A percentile compares a stretch with the other conserved stretches of the same genome.
Conservation (phyloP, 2,113 vertebrate species). For the Cyprinodon tularosa region DNA sequence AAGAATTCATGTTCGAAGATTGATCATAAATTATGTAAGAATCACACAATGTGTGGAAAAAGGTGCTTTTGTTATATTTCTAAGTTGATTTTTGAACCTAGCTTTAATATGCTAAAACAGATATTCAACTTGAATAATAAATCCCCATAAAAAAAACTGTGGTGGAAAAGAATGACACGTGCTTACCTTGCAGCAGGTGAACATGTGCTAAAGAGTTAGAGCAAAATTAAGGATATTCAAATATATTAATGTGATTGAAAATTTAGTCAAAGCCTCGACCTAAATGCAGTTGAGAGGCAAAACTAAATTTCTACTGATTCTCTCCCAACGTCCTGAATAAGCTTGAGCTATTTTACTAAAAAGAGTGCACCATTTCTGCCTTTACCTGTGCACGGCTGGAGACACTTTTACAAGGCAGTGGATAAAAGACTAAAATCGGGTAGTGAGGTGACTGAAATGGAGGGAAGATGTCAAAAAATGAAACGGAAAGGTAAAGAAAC, state of each 20-base stretch:
- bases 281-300: not conserved
- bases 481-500: slow-evolving; percentile 53
- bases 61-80: too few species aligned
- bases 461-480: slow-evolving; percentile 32
- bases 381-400: not conserved
- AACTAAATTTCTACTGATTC: not conserved
- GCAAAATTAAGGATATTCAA: not conserved
- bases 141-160: too few species aligned
- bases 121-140: too few species aligned
- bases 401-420: not conserved
- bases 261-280: not conserved
- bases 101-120: too few species aligned
- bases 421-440: slow-evolving; percentile 22
- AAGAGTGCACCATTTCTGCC: not conserved
- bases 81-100: too few species aligned
- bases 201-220: not conserved
- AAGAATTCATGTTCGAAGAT: too few species aligned
- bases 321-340: not conserved
- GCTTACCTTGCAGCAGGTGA: not conserved
- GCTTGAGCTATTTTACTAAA: not conserved
- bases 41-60: too few species aligned
- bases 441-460: slow-evolving; percentile 10
- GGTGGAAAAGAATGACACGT: too few species aligned
- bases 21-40: too few species aligned
- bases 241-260: not conserved